Evolutionary conservation across 2,113 vertebrate genomes (phyloP).

Genomic region (Dissostichus mawsoni): DNA sequence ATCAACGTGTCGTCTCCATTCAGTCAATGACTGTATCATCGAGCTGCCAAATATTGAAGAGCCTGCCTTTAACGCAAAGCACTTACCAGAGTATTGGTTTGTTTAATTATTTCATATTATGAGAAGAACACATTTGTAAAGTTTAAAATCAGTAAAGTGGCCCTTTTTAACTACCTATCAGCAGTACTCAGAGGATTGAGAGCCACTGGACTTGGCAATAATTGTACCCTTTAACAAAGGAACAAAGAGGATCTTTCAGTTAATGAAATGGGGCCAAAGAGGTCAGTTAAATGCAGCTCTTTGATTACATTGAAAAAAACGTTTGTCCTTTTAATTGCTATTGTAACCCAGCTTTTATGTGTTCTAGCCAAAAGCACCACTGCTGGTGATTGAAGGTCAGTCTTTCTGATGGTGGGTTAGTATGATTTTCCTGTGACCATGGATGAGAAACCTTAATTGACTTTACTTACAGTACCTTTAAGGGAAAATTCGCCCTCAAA

Average conservation of each 20-base stretch:
- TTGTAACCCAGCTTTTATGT: background rate
- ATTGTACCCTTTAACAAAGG: conserved; percentile 18
- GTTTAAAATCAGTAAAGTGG: conserved; percentile 19
- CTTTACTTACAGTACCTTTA: background rate
- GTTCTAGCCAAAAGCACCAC: background rate
- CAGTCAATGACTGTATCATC: background rate
- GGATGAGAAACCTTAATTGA: background rate
- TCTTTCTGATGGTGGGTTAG: background rate
- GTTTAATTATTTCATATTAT: background rate
- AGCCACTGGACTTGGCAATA: conserved; percentile 17
- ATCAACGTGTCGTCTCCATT: background rate
- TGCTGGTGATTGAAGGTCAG: background rate
- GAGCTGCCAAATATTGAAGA: too few species aligned
- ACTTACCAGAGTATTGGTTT: background rate
- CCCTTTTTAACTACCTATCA: background rate
- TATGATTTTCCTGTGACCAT: background rate
- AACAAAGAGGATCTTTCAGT: conserved; percentile 29
- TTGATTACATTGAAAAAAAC: background rate
- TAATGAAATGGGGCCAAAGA: conserved; percentile 27
- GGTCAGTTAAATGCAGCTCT: conserved; percentile 33
- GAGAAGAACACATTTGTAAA: background rate
- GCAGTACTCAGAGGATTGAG: background rate
- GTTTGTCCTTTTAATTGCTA: background rate
- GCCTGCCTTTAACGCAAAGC: background rate
- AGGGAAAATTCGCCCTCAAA: too few species aligned